Evolutionary conservation across 2,888 invertebrate genomes (phyloP).

Genomic region (Pycnomerus fuliginosus): DNA sequence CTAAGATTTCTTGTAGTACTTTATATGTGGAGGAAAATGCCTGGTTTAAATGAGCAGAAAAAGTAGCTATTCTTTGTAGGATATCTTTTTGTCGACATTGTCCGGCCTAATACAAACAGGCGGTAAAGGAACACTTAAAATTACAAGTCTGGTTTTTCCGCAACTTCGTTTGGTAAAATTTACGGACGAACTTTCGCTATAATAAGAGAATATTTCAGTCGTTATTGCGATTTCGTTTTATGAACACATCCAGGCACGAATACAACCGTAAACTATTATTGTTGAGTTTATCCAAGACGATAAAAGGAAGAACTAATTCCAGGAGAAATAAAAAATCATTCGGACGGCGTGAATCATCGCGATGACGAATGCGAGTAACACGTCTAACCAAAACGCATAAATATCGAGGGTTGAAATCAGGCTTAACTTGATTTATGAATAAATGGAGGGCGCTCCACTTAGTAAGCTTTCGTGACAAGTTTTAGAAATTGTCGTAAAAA

Average conservation of each 20-base stretch:
- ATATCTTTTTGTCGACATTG: conserved; percentile 26
- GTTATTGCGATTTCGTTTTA: conserved; percentile 23
- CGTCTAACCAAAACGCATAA: conserved; percentile 29
- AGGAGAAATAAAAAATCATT: not conserved
- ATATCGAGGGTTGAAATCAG: conserved; percentile 36
- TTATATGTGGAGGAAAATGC: conserved; percentile 20
- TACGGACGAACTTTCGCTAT: conserved; percentile 23
- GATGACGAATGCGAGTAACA: conserved; percentile 30
- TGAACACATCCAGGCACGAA: conserved; percentile 19
- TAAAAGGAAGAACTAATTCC: conserved; percentile 9
- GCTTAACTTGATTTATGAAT: conserved; percentile 38
- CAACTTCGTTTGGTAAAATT: conserved; percentile 21
- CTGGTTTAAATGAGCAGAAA: conserved; percentile 25
- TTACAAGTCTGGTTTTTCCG: conserved; percentile 23
- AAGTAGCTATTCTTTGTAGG: conserved; percentile 24
- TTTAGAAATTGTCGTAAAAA: conserved; percentile 31
- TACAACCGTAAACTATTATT: conserved; percentile 7
- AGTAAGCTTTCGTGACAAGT: conserved; percentile 31
- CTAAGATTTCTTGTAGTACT: conserved; percentile 21
- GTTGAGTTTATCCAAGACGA: not conserved
- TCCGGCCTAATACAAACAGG: conserved; percentile 21
- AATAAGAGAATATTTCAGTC: conserved; percentile 23
- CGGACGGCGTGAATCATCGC: conserved; percentile 30
- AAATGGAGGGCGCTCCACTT: conserved; percentile 23
- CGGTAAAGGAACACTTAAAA: conserved; percentile 21